These are phyloP conservation scores for Lasioglossum morio DNA, from an alignment of 2,888 invertebrate genomes.

Conservation along the genomic window DNA sequence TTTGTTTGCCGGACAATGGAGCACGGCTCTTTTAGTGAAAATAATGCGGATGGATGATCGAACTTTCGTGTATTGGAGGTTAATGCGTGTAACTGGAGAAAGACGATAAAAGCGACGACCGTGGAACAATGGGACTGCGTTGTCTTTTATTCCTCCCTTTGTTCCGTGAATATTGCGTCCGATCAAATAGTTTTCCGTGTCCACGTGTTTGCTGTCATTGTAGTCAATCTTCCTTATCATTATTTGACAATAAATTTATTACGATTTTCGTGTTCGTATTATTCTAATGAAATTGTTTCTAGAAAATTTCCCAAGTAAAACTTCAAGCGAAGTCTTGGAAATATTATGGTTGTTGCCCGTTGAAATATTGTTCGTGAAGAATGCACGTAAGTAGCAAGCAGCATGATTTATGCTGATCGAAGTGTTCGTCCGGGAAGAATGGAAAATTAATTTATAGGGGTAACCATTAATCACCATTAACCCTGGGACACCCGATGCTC, in stretches of 20 bases:
- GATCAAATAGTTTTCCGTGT: background rate
- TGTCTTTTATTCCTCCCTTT: constrained; percentile 1
- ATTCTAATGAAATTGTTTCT: background rate
- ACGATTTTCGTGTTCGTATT: background rate
- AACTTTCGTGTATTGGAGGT: background rate
- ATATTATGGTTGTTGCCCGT: background rate
- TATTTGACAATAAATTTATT: background rate
- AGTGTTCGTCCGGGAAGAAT: background rate
- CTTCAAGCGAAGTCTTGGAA: background rate
- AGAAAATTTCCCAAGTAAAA: background rate
- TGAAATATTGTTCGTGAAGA: background rate
- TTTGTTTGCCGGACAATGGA: constrained; percentile 7
- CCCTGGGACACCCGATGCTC: constrained; percentile 9
- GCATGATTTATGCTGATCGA: constrained; percentile 12
- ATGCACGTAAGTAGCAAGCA: background rate
- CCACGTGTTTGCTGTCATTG: background rate
- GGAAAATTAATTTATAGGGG: constrained; percentile 17
- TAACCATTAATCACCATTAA: constrained; percentile 17
- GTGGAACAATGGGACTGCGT: background rate
- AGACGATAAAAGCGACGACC: background rate
- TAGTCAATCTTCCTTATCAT: too few relatives aligned
- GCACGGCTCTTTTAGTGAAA: background rate
- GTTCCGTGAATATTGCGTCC: background rate
- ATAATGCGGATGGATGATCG: background rate
- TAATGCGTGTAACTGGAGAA: constrained; percentile 3